Evolutionary conservation across 2,888 invertebrate species (phyloP).

Genomic region (Sturmia bella): DNA sequence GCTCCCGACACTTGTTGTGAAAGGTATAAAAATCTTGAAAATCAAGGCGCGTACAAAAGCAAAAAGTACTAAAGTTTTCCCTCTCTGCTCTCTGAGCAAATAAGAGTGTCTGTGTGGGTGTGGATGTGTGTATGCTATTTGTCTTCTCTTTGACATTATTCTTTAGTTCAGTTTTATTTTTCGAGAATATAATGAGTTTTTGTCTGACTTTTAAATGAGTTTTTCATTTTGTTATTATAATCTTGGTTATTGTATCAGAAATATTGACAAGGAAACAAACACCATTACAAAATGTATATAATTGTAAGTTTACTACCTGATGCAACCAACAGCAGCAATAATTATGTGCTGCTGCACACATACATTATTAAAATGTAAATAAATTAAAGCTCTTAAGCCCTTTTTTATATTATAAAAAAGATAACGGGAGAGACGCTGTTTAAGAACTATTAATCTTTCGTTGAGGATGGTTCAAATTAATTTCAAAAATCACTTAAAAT

Average conservation of each 20-base stretch:
- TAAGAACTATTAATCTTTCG: conserved; percentile 29
- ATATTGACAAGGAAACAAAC: conserved; percentile 45
- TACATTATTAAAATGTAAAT: not conserved
- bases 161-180: conserved; percentile 52
- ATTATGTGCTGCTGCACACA: not conserved
- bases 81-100: not conserved
- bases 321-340: conserved; percentile 21
- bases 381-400: not conserved
- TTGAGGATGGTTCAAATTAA: conserved; percentile 48
- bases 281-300: conserved; percentile 16
- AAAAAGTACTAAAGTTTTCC: conserved; percentile 17
- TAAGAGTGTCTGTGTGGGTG: too few relatives aligned
- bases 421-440: not conserved
- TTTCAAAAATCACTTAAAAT: conserved; percentile 50
- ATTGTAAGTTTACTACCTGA: conserved; percentile 11
- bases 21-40: too few relatives aligned
- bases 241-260: conserved; percentile 54
- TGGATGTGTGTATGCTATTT: conserved; percentile 5
- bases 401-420: not conserved
- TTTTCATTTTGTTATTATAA: conserved; percentile 60
- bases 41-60: too few relatives aligned
- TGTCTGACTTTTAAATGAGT: conserved; percentile 71
- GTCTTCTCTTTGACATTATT: conserved; percentile 33
- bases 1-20: too few relatives aligned
- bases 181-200: conserved; percentile 76